Conservation (phyloP, 2,888 invertebrate species). For the Pachydiplax longipennis region DNA sequence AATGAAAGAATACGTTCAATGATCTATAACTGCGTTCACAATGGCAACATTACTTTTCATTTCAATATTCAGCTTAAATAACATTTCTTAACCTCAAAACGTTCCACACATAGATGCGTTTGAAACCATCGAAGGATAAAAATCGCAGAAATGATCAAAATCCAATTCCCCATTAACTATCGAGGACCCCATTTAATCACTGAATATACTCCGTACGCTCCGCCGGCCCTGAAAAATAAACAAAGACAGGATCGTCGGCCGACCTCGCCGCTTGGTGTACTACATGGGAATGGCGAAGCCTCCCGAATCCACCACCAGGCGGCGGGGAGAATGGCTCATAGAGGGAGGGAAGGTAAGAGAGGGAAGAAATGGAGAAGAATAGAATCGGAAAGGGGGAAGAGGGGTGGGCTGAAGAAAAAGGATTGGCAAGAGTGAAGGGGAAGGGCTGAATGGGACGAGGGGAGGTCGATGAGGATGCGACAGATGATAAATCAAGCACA, state of each 20-base stretch:
- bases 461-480: neutral
- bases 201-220: neutral
- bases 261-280: neutral
- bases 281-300: constrained; percentile 6
- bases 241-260: neutral
- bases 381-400: neutral
- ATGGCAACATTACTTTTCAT: no score
- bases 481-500: constrained; percentile 32
- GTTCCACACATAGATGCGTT: no score
- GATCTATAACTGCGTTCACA: no score
- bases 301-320: neutral
- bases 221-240: neutral
- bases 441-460: neutral
- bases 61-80: no score
- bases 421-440: neutral
- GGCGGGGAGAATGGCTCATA: neutral
- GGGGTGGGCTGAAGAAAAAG: neutral
- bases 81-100: no score
- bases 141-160: no score
- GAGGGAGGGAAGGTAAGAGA: neutral
- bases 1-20: no score
- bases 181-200: neutral
- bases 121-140: no score
- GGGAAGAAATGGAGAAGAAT: neutral
- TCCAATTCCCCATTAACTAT: no score